These are phyloP conservation scores for Microcebus murinus DNA, from an alignment of 2,113 vertebrate species.

Conservation along the genomic window DNA sequence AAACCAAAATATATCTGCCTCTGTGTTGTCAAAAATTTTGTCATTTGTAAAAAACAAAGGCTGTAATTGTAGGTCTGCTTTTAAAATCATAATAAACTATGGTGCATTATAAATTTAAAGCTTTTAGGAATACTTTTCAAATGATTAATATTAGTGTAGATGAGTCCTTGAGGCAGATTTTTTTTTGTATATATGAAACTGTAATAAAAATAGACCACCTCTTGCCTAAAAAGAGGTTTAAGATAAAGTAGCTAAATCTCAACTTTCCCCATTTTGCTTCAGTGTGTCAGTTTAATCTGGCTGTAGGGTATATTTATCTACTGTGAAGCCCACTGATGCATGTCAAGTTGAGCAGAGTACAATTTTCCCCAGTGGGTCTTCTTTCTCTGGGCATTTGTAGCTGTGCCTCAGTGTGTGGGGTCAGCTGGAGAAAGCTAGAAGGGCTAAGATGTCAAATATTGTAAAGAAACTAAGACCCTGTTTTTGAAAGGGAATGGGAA, in stretches of 20 bases:
- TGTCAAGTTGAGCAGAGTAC: conserved; percentile 90
- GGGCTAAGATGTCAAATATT: conserved; percentile 81
- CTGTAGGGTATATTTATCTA: conserved; percentile 92
- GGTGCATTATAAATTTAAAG: background rate
- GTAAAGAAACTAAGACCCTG: conserved; percentile 70
- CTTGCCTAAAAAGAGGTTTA: conserved; percentile 79
- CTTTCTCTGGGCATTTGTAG: conserved; percentile 83
- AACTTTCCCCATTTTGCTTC: conserved; percentile 83
- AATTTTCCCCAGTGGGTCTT: conserved; percentile 77
- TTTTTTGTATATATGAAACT: background rate
- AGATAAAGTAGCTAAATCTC: conserved; percentile 80
- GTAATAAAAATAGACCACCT: conserved; percentile 2
- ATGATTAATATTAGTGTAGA: background rate
- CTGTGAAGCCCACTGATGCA: conserved; percentile 89
- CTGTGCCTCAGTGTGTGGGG: conserved; percentile 86
- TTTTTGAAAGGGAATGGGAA: conserved; percentile 61
- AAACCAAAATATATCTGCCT: background rate
- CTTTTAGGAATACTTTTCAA: conserved; percentile 37
- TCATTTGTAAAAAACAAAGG: conserved; percentile 10
- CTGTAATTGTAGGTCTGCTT: background rate
- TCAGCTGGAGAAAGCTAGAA: conserved; percentile 86
- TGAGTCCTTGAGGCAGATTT: background rate
- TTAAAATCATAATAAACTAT: background rate
- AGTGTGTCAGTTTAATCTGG: conserved; percentile 90
- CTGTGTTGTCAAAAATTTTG: background rate